A percentile compares a stretch with the other conserved stretches of the same genome.
phyloP scores from a whole-genome alignment of 2,113 vertebrate species.

The Eidolon helvum region DNA sequence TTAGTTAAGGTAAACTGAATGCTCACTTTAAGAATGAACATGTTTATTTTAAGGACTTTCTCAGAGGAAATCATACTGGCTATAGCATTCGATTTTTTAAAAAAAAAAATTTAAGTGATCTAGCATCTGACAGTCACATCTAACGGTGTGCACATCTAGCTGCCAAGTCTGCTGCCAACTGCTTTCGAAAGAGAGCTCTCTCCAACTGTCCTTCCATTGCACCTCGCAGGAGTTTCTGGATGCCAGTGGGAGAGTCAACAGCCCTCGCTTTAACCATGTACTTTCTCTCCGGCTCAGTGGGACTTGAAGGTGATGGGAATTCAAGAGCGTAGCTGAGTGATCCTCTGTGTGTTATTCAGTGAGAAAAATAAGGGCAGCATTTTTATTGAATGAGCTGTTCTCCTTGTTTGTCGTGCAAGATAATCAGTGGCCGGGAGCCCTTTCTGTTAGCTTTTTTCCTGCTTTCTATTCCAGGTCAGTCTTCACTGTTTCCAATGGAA shows the following conservation, averaged over 20 bases:
- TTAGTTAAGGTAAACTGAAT: slow-evolving; percentile 32
- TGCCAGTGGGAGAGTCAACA: background rate
- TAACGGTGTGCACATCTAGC: background rate
- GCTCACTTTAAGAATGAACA: background rate
- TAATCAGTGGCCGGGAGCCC: background rate
- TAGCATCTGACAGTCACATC: background rate
- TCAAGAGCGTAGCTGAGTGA: background rate
- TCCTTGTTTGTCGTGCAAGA: background rate
- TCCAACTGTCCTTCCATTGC: background rate
- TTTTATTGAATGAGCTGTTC: slow-evolving; percentile 38
- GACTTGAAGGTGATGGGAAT: background rate
- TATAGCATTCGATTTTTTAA: background rate
- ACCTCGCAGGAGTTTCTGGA: background rate
- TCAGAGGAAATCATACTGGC: slow-evolving; percentile 9
- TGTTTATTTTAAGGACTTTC: slow-evolving; percentile 22
- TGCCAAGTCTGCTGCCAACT: background rate
- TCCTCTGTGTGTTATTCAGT: background rate
- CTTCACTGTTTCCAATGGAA: slow-evolving; percentile 98
- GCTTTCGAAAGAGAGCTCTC: background rate
- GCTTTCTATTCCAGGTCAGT: slow-evolving; percentile 89
- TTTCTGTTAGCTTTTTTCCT: slow-evolving; percentile 65
- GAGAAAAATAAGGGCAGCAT: slow-evolving; percentile 42
- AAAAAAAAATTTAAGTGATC: background rate
- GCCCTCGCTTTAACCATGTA: background rate
- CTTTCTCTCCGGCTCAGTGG: slow-evolving; percentile 35